Evolutionary conservation across 2,113 vertebrate species (phyloP).

Genomic region (Hucho hucho): DNA sequence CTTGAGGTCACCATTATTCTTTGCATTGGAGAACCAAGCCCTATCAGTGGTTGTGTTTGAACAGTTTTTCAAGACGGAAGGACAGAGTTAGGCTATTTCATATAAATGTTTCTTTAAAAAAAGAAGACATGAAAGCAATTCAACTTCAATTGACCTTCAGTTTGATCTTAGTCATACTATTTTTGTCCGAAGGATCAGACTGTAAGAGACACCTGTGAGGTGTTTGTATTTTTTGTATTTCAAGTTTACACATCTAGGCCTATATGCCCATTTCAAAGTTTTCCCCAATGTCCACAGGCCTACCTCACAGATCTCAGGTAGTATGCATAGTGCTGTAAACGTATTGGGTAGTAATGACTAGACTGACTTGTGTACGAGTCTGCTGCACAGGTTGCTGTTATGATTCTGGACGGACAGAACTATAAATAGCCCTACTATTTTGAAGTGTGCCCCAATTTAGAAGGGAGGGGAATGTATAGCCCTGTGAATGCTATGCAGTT

Average conservation of each 20-base stretch:
- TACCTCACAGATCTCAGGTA: not conserved
- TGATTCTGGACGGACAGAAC: slow-evolving; percentile 62
- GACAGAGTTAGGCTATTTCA: too few species aligned
- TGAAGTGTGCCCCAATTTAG: slow-evolving; percentile 58
- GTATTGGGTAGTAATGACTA: too few species aligned
- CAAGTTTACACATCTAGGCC: too few species aligned
- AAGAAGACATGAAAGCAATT: not conserved
- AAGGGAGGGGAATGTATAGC: slow-evolving; percentile 57
- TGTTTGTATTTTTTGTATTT: not conserved
- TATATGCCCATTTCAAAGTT: too few species aligned
- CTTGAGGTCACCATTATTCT: not conserved
- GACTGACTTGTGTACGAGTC: not conserved
- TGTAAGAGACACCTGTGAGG: not conserved
- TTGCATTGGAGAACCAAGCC: too few species aligned
- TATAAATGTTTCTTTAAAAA: not conserved
- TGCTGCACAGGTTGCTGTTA: slow-evolving; percentile 38
- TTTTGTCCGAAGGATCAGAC: not conserved
- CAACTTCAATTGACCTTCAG: not conserved
- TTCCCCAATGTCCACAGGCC: too few species aligned
- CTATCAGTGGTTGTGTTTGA: too few species aligned
- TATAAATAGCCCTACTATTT: slow-evolving; percentile 68
- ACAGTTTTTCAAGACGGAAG: too few species aligned
- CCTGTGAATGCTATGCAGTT: slow-evolving; percentile 22
- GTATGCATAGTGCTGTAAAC: too few species aligned
- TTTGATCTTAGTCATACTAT: not conserved